A percentile compares a stretch with the other conserved stretches of the same genome.
Conservation (phyloP, 1,140 invertebrate genomes). For the Ceratina australensis region DNA sequence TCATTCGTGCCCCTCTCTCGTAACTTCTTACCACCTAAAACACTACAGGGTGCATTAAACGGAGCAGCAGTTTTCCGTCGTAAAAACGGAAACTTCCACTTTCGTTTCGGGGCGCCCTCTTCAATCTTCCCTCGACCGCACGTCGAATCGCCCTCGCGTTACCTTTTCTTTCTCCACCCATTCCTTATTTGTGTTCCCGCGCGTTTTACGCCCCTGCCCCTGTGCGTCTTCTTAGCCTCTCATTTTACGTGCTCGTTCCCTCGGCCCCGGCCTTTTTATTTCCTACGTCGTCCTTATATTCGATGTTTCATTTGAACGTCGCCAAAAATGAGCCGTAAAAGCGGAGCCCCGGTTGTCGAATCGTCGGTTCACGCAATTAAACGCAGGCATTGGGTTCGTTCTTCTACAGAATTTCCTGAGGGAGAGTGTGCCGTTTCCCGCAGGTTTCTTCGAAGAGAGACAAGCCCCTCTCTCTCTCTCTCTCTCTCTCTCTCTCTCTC, state of each 20-base stretch:
- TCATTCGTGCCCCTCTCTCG: neutral
- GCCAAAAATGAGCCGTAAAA: slow-evolving; percentile 43
- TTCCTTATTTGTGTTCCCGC: slow-evolving; percentile 9
- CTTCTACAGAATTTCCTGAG: slow-evolving; percentile 9
- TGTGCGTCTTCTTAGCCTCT: neutral
- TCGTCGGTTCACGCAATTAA: slow-evolving; percentile 33
- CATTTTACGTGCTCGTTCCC: slow-evolving; percentile 4
- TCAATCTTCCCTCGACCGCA: neutral
- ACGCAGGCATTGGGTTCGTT: neutral
- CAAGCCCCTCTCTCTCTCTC: neutral
- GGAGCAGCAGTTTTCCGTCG: neutral
- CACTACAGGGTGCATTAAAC: slow-evolving; percentile 8
- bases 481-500: neutral
- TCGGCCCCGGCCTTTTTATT: neutral
- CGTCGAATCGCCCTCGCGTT: neutral
- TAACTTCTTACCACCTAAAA: neutral
- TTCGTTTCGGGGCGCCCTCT: neutral
- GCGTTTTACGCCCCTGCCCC: slow-evolving; percentile 1
- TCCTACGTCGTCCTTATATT: neutral
- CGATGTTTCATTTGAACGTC: neutral
- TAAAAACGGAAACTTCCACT: slow-evolving; percentile 24
- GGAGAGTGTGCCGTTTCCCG: slow-evolving; percentile 27
- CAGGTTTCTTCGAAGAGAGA: neutral
- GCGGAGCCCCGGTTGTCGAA: neutral
- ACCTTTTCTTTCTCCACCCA: neutral